Evolutionary conservation across 1,140 invertebrate species (phyloP), one percentile per base, ranked within the genome.

Genomic region (Dreissena rostriformis): DNA sequence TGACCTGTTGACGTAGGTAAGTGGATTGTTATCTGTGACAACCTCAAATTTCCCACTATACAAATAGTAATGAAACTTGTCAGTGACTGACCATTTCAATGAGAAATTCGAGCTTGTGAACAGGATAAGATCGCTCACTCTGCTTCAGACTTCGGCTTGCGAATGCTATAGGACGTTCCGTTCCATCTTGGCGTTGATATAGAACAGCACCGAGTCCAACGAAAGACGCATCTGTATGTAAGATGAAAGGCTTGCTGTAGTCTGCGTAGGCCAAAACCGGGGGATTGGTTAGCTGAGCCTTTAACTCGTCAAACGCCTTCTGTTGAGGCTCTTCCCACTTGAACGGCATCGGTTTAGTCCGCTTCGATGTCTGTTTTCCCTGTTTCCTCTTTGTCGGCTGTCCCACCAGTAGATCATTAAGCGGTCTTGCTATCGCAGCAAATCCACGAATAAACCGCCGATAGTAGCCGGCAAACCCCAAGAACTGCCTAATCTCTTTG

Each of bases 391-490:
- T 67, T 24, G 61, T 55, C 12, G 70, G 39, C 17, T 72, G 70
- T 17, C 70, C 61, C 22, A 39, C 29, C 49, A 85, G 65, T 19
- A 88, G 70, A 49, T 57, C 66, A 24, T 63, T 76, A 29, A 87
- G 55, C 0, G 82, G 80, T 0, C 67, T 51, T n/a, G 86, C 86
- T 29, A 87, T 77, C 19, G 29, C 29, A 12, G 76, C 24, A 73
- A 86, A 91, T 55, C 84, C 73, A 39, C 75, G 53, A n/a, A 91
- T 83, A 84, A 88, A 91, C 66, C 85, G 79, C 24, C 90, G 49
- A 72, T 89, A 91, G 67, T 88, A 91, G 0, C 78, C 78, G 14
- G 84, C 81, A n/a, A n/a, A n/a, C n/a, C n/a, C n/a, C n/a, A n/a
- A n/a, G n/a, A n/a, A n/a, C n/a, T n/a, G n/a, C n/a, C n/a, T n/a